These are phyloP conservation scores for Galerucella pusilla DNA, from an alignment of 2,888 invertebrate genomes.

Conservation along the genomic window DNA sequence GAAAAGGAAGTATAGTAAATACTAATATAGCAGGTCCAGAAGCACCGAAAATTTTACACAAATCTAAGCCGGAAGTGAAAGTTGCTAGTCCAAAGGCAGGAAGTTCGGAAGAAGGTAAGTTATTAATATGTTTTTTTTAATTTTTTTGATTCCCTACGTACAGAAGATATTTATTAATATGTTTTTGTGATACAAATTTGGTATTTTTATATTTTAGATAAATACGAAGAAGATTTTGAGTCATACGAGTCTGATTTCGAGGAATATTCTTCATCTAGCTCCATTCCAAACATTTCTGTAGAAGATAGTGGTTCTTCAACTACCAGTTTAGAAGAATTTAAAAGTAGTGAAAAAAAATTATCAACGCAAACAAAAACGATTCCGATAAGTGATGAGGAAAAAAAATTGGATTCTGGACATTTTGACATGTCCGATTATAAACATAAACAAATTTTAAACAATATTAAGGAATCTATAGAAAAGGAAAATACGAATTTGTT, in stretches of 20 bases:
- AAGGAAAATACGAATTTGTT: conserved; percentile 59
- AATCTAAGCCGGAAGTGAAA: not conserved
- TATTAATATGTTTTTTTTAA: not conserved
- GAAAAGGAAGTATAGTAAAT: conserved; percentile 60
- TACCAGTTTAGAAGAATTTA: conserved; percentile 40
- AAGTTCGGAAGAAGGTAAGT: conserved; percentile 26
- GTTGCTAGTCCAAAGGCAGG: conserved; percentile 9
- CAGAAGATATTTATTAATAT: not conserved
- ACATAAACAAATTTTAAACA: conserved; percentile 61
- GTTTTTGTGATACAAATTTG: not conserved
- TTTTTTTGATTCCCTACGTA: too few species aligned
- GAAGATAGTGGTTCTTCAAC: conserved; percentile 47
- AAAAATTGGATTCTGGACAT: conserved; percentile 71
- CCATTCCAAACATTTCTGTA: conserved; percentile 41
- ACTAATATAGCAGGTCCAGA: conserved; percentile 60
- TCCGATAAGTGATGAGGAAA: conserved; percentile 65
- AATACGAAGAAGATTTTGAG: conserved; percentile 70
- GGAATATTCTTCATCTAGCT: conserved; percentile 56
- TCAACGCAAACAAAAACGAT: conserved; percentile 37
- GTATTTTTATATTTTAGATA: conserved; percentile 42
- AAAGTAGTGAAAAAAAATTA: conserved; percentile 26
- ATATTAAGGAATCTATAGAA: conserved; percentile 64
- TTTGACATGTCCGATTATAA: conserved; percentile 66
- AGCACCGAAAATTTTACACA: conserved; percentile 43
- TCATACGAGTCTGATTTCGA: conserved; percentile 72